Conservation (phyloP, 2,888 invertebrate genomes). For the Lepidonotus clava region DNA sequence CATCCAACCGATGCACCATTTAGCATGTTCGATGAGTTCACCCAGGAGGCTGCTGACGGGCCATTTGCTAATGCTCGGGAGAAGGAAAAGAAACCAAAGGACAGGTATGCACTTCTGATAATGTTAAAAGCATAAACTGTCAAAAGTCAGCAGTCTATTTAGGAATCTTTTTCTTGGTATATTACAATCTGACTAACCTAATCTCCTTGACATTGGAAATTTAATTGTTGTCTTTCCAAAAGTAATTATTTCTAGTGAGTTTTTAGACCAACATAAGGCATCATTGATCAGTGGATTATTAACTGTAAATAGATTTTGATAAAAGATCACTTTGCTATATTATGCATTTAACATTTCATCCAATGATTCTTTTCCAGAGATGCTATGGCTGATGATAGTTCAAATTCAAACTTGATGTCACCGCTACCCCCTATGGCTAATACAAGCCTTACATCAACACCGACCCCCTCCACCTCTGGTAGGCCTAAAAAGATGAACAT, state of each 20-base stretch:
- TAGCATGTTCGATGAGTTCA: conserved; percentile 73
- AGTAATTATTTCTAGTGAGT: too few relatives aligned
- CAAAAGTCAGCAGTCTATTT: too few relatives aligned
- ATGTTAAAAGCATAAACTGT: too few relatives aligned
- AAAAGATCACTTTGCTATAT: too few relatives aligned
- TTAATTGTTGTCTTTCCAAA: not conserved
- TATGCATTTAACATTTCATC: too few relatives aligned
- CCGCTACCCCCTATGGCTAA: conserved; percentile 44
- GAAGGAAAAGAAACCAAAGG: conserved; percentile 62
- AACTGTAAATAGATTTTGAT: too few relatives aligned
- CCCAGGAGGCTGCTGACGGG: conserved; percentile 75
- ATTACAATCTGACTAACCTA: too few relatives aligned
- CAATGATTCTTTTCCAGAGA: not conserved
- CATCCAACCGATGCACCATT: conserved; percentile 68
- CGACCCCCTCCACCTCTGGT: conserved; percentile 59
- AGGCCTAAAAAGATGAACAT: conserved; percentile 63
- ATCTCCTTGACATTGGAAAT: not conserved
- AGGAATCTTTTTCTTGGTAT: too few relatives aligned
- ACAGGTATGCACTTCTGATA: not conserved
- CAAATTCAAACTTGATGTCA: conserved; percentile 60
- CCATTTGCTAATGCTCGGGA: conserved; percentile 78
- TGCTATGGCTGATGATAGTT: conserved; percentile 65
- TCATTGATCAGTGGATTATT: too few relatives aligned
- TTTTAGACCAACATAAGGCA: too few relatives aligned
- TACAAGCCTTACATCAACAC: conserved; percentile 26